A percentile compares a stretch with the other conserved stretches of the same genome.
Conservation (phyloP, 2,113 vertebrate species). For the Clarias batrachus region DNA sequence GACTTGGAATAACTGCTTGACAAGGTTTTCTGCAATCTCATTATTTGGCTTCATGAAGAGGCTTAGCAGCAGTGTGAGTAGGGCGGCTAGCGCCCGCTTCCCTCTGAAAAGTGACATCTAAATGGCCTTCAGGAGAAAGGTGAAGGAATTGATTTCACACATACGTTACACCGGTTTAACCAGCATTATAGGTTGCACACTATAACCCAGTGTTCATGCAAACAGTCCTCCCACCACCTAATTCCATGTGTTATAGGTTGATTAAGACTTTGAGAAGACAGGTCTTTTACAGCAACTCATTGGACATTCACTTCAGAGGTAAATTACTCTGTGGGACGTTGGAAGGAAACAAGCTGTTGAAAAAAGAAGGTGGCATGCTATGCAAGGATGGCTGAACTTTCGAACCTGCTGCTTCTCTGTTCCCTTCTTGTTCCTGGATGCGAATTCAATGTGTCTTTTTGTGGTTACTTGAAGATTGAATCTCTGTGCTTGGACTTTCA, state of each 20-base stretch:
- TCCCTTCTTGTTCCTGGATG: conserved; percentile 62
- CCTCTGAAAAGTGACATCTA: conserved; percentile 53
- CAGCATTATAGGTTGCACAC: conserved; percentile 57
- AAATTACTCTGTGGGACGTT: conserved; percentile 64
- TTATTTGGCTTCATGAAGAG: conserved; percentile 36
- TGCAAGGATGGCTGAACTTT: conserved; percentile 73
- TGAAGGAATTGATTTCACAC: conserved; percentile 70
- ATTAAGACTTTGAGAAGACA: conserved; percentile 55
- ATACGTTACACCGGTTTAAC: conserved; percentile 62
- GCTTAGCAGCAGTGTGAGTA: conserved; percentile 22
- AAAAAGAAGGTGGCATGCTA: conserved; percentile 73
- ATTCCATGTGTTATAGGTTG: conserved; percentile 61
- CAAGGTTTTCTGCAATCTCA: conserved; percentile 34
- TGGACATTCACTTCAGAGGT: conserved; percentile 66
- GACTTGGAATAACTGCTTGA: conserved; percentile 18
- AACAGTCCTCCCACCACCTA: conserved; percentile 53
- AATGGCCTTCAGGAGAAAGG: conserved; percentile 56
- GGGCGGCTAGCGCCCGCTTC: conserved; percentile 31
- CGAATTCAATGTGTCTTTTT: conserved; percentile 67
- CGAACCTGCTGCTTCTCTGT: conserved; percentile 74
- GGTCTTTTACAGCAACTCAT: conserved; percentile 56
- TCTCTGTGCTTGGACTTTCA: conserved; percentile 73
- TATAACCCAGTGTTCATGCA: conserved; percentile 52
- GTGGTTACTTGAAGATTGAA: conserved; percentile 64
- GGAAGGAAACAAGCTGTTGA: conserved; percentile 63